Evolutionary conservation across 2,797 vertebrate species (phyloP).

Genomic region (Erpetoichthys calabaricus): DNA sequence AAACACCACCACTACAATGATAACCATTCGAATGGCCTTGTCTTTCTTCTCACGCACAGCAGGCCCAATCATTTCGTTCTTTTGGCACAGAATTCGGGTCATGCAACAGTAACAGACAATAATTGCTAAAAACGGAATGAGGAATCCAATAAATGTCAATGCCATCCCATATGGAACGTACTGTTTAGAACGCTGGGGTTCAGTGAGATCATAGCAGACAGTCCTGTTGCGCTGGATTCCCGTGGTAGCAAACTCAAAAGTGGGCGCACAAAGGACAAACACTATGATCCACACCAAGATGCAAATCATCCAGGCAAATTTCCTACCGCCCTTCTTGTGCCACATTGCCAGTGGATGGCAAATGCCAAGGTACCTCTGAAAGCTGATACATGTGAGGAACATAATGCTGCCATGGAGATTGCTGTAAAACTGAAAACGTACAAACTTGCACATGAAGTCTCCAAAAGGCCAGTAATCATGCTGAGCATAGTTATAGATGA

Average conservation of each 20-base stretch:
- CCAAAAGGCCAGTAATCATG: constrained; percentile 93
- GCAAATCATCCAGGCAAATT: constrained; percentile 65
- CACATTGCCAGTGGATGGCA: constrained; percentile 73
- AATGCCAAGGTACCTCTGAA: constrained; percentile 86
- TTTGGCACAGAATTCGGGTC: constrained; percentile 66
- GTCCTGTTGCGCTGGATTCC: constrained; percentile 82
- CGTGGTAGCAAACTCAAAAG: constrained; percentile 70
- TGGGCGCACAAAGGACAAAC: constrained; percentile 62
- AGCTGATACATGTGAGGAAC: constrained; percentile 94
- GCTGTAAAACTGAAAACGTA: constrained; percentile 91
- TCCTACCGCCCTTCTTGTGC: constrained; percentile 69
- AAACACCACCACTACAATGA: constrained; percentile 70
- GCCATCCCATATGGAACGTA: constrained; percentile 90
- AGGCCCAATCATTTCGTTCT: constrained; percentile 24
- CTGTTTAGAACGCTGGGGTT: constrained; percentile 39
- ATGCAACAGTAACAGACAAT: constrained; percentile 75
- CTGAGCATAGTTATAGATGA: constrained; percentile 87
- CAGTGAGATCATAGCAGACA: constrained; percentile 84
- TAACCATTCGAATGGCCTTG: constrained; percentile 74
- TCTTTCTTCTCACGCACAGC: constrained; percentile 55
- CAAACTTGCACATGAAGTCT: constrained; percentile 68
- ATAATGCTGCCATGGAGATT: constrained; percentile 87
- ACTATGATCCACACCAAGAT: constrained; percentile 65
- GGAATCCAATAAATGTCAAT: constrained; percentile 71
- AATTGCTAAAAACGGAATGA: constrained; percentile 70